These are phyloP conservation scores for Phocoena phocoena DNA, from an alignment of 2,113 vertebrate species.

Conservation along the genomic window DNA sequence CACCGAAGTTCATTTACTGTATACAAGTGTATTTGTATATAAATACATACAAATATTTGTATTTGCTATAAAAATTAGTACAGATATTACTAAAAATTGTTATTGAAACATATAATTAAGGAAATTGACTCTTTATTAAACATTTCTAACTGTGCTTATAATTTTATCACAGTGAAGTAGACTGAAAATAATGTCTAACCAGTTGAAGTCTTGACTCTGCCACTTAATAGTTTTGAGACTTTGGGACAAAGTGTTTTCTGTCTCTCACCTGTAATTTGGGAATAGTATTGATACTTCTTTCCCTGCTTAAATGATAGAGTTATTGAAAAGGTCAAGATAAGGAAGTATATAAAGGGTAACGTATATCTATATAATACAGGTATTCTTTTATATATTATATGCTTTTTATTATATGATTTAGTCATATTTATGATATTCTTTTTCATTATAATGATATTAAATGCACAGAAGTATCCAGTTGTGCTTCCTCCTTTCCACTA, in stretches of 20 bases:
- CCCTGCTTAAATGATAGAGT: background rate
- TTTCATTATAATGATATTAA: conserved; percentile 22
- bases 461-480: background rate
- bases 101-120: conserved; percentile 12
- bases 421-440: background rate
- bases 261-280: background rate
- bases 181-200: background rate
- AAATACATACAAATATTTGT: background rate
- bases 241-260: background rate
- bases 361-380: background rate
- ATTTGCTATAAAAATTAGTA: conserved; percentile 6
- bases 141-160: conserved; percentile 10
- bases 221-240: background rate
- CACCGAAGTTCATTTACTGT: background rate
- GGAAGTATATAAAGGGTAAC: background rate
- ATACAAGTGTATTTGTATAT: background rate
- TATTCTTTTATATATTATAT: background rate
- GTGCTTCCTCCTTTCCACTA: background rate
- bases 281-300: background rate
- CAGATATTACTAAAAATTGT: conserved; percentile 28
- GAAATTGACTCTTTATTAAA: conserved; percentile 23
- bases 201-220: background rate
- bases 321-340: conserved; percentile 12
- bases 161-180: conserved; percentile 10
- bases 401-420: background rate